Evolutionary conservation across 2,797 vertebrate genomes (phyloP).

Genomic region (Gymnothorax javanicus): DNA sequence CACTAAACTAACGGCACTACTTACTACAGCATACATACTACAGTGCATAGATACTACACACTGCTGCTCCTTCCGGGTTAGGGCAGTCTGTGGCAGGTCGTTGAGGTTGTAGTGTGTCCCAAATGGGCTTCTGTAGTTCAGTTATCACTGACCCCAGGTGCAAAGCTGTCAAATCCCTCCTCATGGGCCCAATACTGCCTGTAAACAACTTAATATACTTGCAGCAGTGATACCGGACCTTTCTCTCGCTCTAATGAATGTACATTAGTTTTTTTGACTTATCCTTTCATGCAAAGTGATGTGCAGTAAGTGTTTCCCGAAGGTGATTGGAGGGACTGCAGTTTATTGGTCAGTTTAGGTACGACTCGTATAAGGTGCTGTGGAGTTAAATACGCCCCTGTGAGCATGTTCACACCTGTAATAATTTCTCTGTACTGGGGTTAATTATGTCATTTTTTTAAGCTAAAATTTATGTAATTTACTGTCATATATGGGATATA

Average conservation of each 20-base stretch:
- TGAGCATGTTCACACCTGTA: no score
- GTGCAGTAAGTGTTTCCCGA: no score
- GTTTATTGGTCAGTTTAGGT: no score
- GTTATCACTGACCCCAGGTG: background rate
- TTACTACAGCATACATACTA: background rate
- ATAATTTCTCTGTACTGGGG: no score
- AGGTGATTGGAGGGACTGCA: no score
- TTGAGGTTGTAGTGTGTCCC: background rate
- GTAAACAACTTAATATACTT: background rate
- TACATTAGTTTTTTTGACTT: no score
- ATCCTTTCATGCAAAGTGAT: no score
- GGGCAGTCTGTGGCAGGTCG: background rate
- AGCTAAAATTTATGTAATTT: background rate
- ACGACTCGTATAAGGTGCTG: no score
- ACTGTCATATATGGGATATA: background rate
- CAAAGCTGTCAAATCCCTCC: background rate
- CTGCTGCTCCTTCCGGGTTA: background rate
- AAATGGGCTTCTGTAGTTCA: background rate
- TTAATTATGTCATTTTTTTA: background rate
- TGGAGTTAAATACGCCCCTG: no score
- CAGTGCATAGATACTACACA: background rate
- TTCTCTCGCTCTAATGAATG: no score
- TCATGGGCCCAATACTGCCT: background rate
- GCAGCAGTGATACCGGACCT: background rate
- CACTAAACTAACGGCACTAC: constrained; percentile 4